These are phyloP conservation scores for Montipora capitata DNA, from an alignment of 92 coral and sea anemone species.

Conservation along the genomic window DNA sequence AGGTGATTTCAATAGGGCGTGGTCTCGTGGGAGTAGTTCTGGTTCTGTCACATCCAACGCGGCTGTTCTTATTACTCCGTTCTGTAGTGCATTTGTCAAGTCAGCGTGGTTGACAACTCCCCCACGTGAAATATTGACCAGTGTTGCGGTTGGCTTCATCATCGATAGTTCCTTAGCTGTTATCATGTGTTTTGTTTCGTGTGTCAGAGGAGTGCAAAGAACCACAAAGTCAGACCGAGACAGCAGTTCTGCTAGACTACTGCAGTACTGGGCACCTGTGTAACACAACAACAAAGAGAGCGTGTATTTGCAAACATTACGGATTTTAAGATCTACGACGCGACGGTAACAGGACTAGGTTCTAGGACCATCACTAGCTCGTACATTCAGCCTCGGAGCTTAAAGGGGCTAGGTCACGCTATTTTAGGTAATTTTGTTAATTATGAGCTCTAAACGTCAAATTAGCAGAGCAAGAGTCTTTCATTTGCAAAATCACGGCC, in stretches of 20 bases:
- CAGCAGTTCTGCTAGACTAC: constrained; percentile 68
- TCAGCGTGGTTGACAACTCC: constrained; percentile 83
- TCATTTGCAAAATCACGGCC: no score
- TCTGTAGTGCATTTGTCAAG: constrained; percentile 79
- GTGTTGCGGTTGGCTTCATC: constrained; percentile 86
- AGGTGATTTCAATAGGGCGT: constrained; percentile 75
- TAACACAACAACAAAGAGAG: background rate
- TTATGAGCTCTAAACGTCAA: no score
- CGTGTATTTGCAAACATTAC: no score
- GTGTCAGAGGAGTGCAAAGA: constrained; percentile 71
- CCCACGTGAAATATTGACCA: constrained; percentile 88
- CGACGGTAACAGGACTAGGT: no score
- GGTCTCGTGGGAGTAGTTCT: constrained; percentile 90
- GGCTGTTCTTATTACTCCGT: constrained; percentile 82
- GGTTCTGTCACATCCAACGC: constrained; percentile 84
- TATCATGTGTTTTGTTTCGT: constrained; percentile 81
- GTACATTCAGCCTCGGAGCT: no score
- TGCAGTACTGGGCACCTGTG: constrained; percentile 77
- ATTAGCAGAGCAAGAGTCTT: no score
- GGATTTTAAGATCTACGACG: no score
- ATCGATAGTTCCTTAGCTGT: constrained; percentile 69
- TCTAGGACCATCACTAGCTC: no score
- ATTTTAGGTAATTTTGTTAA: no score
- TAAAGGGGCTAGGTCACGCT: no score
- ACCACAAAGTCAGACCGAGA: constrained; percentile 87